phyloP scores from a whole-genome alignment of 2,797 vertebrate genomes.

The Halcyon badia region DNA sequence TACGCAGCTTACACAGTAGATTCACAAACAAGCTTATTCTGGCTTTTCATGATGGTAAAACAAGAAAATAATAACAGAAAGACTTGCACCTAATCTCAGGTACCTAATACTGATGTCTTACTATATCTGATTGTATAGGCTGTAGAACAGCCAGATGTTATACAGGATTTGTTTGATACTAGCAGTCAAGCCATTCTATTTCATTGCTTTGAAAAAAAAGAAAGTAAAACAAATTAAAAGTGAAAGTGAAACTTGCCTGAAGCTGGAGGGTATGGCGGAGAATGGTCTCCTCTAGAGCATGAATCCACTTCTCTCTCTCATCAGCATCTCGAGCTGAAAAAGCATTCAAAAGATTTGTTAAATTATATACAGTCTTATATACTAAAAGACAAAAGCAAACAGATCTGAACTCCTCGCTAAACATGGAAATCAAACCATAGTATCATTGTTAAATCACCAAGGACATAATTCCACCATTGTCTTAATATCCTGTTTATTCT shows the following conservation, averaged over 20 bases:
- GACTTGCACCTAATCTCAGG: neutral
- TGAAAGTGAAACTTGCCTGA: conserved; percentile 82
- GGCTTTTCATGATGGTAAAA: neutral
- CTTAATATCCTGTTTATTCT: neutral
- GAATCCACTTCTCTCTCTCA: conserved; percentile 99
- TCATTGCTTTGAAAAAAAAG: neutral
- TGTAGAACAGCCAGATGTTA: neutral
- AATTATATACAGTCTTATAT: neutral
- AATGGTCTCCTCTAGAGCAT: conserved; percentile 99
- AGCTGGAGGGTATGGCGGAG: conserved; percentile 96
- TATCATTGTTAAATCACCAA: neutral
- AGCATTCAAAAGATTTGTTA: neutral
- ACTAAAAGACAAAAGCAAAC: neutral
- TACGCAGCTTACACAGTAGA: neutral
- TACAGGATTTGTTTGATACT: neutral
- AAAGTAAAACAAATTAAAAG: neutral
- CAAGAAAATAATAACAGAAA: neutral
- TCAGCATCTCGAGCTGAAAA: conserved; percentile 95
- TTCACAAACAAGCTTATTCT: neutral
- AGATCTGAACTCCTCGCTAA: neutral
- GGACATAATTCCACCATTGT: neutral
- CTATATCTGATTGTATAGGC: neutral
- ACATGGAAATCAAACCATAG: neutral
- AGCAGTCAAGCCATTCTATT: neutral
- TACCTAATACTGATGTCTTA: neutral